Base-by-base conservation (phyloP, 2,797 vertebrate genomes). In the Numenius phaeopus region DNA sequence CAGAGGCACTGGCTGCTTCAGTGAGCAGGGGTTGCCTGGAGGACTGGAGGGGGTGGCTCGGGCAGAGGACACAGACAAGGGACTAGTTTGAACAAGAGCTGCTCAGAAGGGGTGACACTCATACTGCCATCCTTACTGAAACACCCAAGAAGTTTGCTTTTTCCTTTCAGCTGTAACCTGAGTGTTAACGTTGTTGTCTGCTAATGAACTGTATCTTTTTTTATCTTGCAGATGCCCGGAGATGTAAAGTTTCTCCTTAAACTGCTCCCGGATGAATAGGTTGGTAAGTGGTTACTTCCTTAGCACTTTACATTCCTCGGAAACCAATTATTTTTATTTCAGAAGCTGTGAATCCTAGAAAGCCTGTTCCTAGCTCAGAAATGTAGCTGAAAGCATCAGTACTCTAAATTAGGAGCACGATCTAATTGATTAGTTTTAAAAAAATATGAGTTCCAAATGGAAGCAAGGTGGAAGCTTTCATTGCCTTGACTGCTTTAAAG, bases 251-350 rank as follows among this genome's bases (percentile, higher is more conserved):
- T 95, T 67, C 58, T 95, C 47, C 84, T 97, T 96, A 79, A 96
- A 75, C 73, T 65, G 40, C 59, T 96, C 75, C 84, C 3, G 2
- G 71, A 93, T 95, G 86, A 96, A 95, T 91, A 92, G 83, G 49
- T 70, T 59, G 46, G 54, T 91, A 94, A 94, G 90, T 95, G 90
- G 88, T 86, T 96, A 92, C 86, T 95, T 97, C 90, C 92, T 93
- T 80, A 94, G 88, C 73, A 87, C 91, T 97, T 96, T 57, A 85
- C 92, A 96, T 96, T 97, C 92, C 95, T 96, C 30, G 1, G 86
- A 96, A 97, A 90, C 81, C 92, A 96, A 96, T 95, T 96, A 92
- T 94, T 96, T 97, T 97, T 95, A 92, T 92, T 96, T 95, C 93
- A 95, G 88, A 90, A 93, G 37, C 77, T 95, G 78, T 88, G 88